phyloP scores from a whole-genome alignment of 2,888 invertebrate genomes.

The Glaucopsyche alexis region DNA sequence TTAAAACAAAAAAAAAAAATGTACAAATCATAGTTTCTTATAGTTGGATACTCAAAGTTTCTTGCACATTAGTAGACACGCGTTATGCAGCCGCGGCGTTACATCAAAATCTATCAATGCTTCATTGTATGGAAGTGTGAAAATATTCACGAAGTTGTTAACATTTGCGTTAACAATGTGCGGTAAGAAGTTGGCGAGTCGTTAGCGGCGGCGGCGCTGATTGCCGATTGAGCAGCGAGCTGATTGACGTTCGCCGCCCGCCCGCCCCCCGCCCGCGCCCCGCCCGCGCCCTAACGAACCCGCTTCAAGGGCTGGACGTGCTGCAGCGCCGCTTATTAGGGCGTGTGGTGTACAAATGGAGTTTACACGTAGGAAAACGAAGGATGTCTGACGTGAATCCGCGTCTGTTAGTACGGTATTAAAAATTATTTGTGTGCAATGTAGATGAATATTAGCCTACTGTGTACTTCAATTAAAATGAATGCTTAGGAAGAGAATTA shows the following conservation, averaged over 20 bases:
- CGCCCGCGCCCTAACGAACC: slow-evolving; percentile 69
- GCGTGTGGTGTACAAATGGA: slow-evolving; percentile 2
- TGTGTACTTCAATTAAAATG: too few relatives aligned
- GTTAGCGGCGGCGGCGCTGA: slow-evolving; percentile 68
- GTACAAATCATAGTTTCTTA: too few relatives aligned
- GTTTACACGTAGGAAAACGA: background rate
- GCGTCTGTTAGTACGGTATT: background rate
- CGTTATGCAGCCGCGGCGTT: too few relatives aligned
- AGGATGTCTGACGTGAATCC: background rate
- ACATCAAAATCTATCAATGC: background rate
- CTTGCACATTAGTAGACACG: too few relatives aligned
- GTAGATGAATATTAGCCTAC: too few relatives aligned
- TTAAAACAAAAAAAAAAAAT: too few relatives aligned
- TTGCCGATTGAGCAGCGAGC: slow-evolving; percentile 80
- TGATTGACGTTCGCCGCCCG: slow-evolving; percentile 63
- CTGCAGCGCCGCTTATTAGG: slow-evolving; percentile 22
- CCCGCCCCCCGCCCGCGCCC: too few relatives aligned
- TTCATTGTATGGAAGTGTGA: slow-evolving; percentile 34
- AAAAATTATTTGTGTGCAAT: background rate
- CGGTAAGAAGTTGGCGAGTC: slow-evolving; percentile 70
- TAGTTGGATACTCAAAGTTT: too few relatives aligned
- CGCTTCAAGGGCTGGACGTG: slow-evolving; percentile 66
- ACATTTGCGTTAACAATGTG: slow-evolving; percentile 50
- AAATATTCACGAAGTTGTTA: slow-evolving; percentile 39
- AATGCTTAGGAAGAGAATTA: too few relatives aligned